Evolutionary conservation across 2,888 invertebrate genomes (phyloP), one percentile per base, ranked within the genome.

Genomic region (Phanerotoma sp.): DNA sequence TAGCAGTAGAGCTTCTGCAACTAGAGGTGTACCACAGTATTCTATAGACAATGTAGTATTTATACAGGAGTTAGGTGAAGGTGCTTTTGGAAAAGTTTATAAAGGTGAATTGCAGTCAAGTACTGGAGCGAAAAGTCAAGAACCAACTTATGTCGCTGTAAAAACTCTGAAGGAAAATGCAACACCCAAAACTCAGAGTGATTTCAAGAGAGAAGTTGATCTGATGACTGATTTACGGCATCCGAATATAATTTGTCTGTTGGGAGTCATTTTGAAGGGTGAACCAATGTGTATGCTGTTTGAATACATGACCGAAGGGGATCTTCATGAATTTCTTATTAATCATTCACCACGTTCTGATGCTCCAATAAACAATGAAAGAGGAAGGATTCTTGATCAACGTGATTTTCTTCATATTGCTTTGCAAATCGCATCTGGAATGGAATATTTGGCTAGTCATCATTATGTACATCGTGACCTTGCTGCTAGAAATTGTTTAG

Each of bases 401-500:
- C 81, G 87, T 69, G 93, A 97, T 70, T 89, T 97, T 78, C 80
- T 98, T 56, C 89, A 91, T 72, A 93, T 97, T 64, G 90, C 96
- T 16, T 83, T 89, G 57, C 95, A 96, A 78, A 94, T 97, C 57
- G 85, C 88, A 37, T 83, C 85, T 61, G 87, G 87, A 35, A 92
- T 92, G 92, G 91, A 91, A 65, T 92, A 92, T 72, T 80, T 92
- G 50, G 89, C 92, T 0, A 87, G 87, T 7, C 94, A 96, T 78
- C 95, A 96, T 78, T 97, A 95, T 79, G 95, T 98, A 1, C 99
- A 99, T 77, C 84, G 96, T 67, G 98, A 98, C 77, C 80, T 99
- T 64, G 96, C 98, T 3, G 95, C 98, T 1, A 83, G 98, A 64
- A 99, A 99, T 78, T 95, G 97, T 75, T 82, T 99, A 44, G 96